Conservation (phyloP, 2,797 vertebrate species). For the Phoebastria nigripes region DNA sequence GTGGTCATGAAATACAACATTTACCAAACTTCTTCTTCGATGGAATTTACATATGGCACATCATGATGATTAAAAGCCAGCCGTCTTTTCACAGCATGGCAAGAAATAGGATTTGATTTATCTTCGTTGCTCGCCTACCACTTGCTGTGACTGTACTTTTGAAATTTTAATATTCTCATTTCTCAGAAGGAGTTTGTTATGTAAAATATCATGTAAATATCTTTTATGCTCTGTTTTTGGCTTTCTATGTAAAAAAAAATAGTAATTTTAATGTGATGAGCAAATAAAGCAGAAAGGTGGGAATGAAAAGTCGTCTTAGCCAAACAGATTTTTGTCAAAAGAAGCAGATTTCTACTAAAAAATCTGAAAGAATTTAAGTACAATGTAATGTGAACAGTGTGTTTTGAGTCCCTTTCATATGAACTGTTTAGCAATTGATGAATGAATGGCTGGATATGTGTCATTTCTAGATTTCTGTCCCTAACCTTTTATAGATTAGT, state of each 20-base stretch:
- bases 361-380: not conserved
- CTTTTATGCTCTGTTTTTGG: slow-evolving; percentile 57
- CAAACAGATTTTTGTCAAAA: not conserved
- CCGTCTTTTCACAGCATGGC: slow-evolving; percentile 76
- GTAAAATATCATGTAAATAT: slow-evolving; percentile 75
- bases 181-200: slow-evolving; percentile 72
- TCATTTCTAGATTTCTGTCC: not conserved
- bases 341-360: not conserved
- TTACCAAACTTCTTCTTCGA: slow-evolving; percentile 77
- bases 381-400: not conserved
- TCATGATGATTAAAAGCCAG: slow-evolving; percentile 79
- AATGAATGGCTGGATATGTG: not conserved
- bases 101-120: slow-evolving; percentile 81
- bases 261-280: not conserved
- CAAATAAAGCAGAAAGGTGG: slow-evolving; percentile 21
- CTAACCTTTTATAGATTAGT: not conserved
- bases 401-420: not conserved
- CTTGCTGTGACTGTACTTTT: slow-evolving; percentile 78
- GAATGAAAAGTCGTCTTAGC: not conserved
- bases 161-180: slow-evolving; percentile 79
- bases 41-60: slow-evolving; percentile 80
- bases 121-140: slow-evolving; percentile 72
- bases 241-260: not conserved
- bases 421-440: not conserved
- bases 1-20: slow-evolving; percentile 75